A percentile compares a stretch with the other conserved stretches of the same genome.
Conservation (phyloP, 2,888 invertebrate genomes). For the Cactoblastis cactorum region DNA sequence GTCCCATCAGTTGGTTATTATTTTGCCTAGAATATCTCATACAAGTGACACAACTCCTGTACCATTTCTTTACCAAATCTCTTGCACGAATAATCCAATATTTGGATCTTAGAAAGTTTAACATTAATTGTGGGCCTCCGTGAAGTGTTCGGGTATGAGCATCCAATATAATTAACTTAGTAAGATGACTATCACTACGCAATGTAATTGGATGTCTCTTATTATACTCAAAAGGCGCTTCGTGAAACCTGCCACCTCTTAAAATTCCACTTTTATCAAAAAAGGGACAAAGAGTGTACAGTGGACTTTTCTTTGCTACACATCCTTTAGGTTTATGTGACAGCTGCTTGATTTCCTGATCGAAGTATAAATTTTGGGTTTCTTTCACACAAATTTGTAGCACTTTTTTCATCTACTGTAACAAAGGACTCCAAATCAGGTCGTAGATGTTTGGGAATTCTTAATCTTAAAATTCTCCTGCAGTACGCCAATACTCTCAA, state of each 20-base stretch:
- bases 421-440: no score
- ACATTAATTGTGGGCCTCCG: neutral
- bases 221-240: neutral
- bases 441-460: neutral
- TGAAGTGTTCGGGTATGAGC: neutral
- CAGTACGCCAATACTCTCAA: neutral
- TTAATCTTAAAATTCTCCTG: neutral
- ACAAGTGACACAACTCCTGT: neutral
- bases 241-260: no score
- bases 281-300: no score
- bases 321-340: no score
- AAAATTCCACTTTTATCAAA: no score
- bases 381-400: no score
- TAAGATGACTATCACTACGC: neutral
- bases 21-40: neutral
- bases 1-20: constrained; percentile 17
- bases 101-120: neutral
- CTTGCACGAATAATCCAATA: neutral
- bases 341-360: no score
- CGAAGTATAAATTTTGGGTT: no score
- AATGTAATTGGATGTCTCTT: neutral
- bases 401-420: no score
- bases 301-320: no score
- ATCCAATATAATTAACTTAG: neutral
- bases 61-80: neutral